These are phyloP conservation scores for Orthosia gracilis DNA, from an alignment of 2,888 invertebrate genomes.

Conservation along the genomic window DNA sequence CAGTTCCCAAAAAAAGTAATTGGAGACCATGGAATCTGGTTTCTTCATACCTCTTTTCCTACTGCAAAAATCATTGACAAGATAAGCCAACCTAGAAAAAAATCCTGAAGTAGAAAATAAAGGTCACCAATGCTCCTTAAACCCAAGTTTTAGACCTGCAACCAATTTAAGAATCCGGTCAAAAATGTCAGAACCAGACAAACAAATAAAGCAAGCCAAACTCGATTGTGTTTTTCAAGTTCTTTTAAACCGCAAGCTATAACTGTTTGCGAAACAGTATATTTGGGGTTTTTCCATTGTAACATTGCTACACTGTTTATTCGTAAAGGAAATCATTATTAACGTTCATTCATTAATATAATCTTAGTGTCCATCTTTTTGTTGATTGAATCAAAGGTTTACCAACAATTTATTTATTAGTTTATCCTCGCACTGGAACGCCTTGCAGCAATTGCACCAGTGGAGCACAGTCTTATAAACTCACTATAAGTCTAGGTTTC, in stretches of 20 bases:
- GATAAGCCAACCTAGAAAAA: not conserved
- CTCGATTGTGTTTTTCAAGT: not conserved
- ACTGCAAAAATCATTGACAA: not conserved
- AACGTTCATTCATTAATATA: slow-evolving; percentile 7
- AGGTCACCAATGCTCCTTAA: not conserved
- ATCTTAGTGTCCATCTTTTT: slow-evolving; percentile 15
- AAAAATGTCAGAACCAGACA: not conserved
- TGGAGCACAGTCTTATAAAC: no score
- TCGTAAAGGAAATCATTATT: slow-evolving; percentile 27
- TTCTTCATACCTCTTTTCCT: not conserved
- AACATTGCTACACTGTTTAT: slow-evolving; percentile 22
- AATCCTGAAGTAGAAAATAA: not conserved
- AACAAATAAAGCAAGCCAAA: not conserved
- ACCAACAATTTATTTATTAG: not conserved
- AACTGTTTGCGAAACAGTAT: slow-evolving; percentile 18
- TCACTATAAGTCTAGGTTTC: no score
- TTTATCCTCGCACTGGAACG: no score
- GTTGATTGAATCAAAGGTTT: not conserved
- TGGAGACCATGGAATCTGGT: no score
- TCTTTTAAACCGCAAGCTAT: not conserved
- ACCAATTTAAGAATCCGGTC: not conserved
- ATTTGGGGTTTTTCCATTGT: slow-evolving; percentile 32
- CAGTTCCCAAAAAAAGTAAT: no score
- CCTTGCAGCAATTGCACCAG: no score
- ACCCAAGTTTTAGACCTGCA: not conserved